These are phyloP conservation scores for Cossypha dichroa DNA, from an alignment of 2,797 vertebrate species.

Conservation along the genomic window DNA sequence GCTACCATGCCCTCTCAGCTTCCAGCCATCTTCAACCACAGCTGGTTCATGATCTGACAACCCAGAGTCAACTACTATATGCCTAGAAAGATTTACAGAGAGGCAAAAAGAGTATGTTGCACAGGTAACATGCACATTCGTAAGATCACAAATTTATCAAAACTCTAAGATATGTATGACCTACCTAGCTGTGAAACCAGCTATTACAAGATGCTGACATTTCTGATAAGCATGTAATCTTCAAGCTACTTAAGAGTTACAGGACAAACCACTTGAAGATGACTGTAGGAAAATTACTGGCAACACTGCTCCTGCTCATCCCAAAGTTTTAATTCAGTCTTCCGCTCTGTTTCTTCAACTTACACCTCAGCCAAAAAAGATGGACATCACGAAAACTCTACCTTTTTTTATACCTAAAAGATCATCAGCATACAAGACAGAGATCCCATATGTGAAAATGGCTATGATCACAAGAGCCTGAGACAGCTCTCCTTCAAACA, in stretches of 20 bases:
- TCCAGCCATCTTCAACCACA: not conserved
- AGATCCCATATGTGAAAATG: not conserved
- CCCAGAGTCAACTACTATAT: not conserved
- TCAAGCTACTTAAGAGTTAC: not conserved
- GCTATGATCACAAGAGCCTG: not conserved
- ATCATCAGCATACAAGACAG: not conserved
- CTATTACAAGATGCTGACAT: not conserved
- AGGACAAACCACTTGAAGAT: not conserved
- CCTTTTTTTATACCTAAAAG: not conserved
- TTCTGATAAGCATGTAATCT: not conserved
- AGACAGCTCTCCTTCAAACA: not conserved
- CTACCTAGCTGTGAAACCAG: not conserved
- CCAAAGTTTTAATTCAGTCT: not conserved
- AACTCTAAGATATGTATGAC: not conserved
- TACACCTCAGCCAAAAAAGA: not conserved
- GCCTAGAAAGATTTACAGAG: not conserved
- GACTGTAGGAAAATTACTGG: not conserved
- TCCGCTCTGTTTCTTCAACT: not conserved
- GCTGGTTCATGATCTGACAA: not conserved
- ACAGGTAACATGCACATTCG: fast-evolving
- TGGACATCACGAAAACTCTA: not conserved
- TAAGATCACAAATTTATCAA: not conserved
- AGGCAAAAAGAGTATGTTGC: fast-evolving
- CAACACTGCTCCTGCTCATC: not conserved
- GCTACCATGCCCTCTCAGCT: not conserved